Evolutionary conservation across 2,113 vertebrate species (phyloP).

Genomic region (Miniopterus natalensis): DNA sequence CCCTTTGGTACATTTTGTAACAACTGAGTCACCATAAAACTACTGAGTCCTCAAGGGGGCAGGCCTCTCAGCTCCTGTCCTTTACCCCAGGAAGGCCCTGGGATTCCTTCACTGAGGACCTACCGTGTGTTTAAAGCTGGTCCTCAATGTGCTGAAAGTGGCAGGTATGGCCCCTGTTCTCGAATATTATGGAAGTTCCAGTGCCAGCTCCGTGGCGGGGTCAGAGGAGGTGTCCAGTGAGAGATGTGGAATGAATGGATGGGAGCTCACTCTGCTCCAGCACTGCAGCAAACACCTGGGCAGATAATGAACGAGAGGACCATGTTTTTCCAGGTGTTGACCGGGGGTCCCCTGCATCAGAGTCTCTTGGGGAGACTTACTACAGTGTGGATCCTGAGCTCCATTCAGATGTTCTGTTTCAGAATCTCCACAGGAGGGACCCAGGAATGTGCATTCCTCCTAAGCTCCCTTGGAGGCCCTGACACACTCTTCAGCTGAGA

Average conservation of each 20-base stretch:
- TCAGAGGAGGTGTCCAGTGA: not conserved
- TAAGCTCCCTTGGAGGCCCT: not conserved
- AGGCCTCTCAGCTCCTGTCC: not conserved
- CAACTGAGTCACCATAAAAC: not conserved
- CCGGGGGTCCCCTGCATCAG: too few relatives aligned
- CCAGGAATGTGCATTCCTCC: not conserved
- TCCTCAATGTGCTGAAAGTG: not conserved
- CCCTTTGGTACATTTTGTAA: not conserved
- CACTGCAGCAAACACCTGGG: not conserved
- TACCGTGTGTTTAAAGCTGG: not conserved
- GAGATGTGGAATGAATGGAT: not conserved
- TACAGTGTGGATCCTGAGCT: not conserved
- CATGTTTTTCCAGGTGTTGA: not conserved
- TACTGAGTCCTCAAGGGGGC: not conserved
- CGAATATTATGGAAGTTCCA: not conserved
- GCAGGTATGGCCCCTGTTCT: not conserved
- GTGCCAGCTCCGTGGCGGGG: not conserved
- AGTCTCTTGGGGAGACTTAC: not conserved
- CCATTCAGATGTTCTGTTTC: not conserved
- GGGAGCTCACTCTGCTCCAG: not conserved
- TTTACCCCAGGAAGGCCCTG: not conserved
- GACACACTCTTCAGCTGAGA: not conserved
- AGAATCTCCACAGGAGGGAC: not conserved
- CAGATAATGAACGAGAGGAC: not conserved
- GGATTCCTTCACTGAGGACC: not conserved